A percentile compares a stretch with the other conserved stretches of the same genome.
Conservation (phyloP, 1,140 invertebrate genomes). For the Sipha flava region DNA sequence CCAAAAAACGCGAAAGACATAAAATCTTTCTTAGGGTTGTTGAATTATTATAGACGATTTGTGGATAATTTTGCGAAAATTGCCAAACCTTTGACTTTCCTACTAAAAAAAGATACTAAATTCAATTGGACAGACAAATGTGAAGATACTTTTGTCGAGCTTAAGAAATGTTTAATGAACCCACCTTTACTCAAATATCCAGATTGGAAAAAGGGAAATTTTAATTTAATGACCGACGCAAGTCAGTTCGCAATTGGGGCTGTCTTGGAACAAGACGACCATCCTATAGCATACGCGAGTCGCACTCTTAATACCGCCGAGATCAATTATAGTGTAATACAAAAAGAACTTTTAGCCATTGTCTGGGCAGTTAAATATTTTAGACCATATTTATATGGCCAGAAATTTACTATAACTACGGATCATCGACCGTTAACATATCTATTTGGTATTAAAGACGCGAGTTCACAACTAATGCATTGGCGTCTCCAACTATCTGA, state of each 20-base stretch:
- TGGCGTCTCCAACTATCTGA: slow-evolving; percentile 37
- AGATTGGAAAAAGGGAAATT: slow-evolving; percentile 41
- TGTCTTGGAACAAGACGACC: not conserved
- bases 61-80: slow-evolving; percentile 39
- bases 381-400: slow-evolving; percentile 45
- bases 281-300: slow-evolving; percentile 38
- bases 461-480: slow-evolving; percentile 29
- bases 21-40: slow-evolving; percentile 36
- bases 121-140: not conserved
- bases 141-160: not conserved
- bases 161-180: slow-evolving; percentile 39
- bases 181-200: slow-evolving; percentile 40
- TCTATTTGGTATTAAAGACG: slow-evolving; percentile 44
- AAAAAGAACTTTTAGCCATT: slow-evolving; percentile 47
- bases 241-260: not conserved
- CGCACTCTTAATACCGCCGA: slow-evolving; percentile 40
- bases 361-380: slow-evolving; percentile 46
- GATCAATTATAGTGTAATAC: slow-evolving; percentile 38
- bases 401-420: slow-evolving; percentile 46
- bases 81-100: not conserved
- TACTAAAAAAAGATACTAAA: not conserved
- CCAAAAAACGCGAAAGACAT: slow-evolving; percentile 40
- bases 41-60: slow-evolving; percentile 43
- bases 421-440: slow-evolving; percentile 48
- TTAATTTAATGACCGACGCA: slow-evolving; percentile 40